These are phyloP conservation scores for Brenthis daphne DNA, from an alignment of 2,888 invertebrate genomes.

Conservation along the genomic window DNA sequence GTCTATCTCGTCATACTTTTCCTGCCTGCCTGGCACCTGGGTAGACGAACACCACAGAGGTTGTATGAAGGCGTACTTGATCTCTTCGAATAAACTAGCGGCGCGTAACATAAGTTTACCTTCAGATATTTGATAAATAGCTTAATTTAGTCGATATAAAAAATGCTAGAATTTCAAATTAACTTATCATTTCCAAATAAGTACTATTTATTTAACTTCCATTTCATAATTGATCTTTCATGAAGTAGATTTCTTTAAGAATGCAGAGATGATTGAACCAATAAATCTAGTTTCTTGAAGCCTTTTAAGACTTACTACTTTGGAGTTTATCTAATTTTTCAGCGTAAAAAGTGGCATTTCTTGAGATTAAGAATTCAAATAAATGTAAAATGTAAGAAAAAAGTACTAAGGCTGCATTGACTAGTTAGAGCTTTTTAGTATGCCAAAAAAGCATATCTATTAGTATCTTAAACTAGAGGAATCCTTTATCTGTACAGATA, in stretches of 20 bases:
- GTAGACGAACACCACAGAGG: too few species aligned
- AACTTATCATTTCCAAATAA: background rate
- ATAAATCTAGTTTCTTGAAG: constrained; percentile 22
- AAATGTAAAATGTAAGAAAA: constrained; percentile 4
- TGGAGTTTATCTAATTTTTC: constrained; percentile 18
- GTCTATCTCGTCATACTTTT: too few species aligned
- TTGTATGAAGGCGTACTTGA: too few species aligned
- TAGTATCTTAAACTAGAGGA: too few species aligned
- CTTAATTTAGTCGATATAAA: background rate
- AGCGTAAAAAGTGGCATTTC: constrained; percentile 14
- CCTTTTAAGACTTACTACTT: constrained; percentile 16
- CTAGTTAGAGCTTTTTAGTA: too few species aligned
- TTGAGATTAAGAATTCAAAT: constrained; percentile 19
- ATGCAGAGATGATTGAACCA: constrained; percentile 28
- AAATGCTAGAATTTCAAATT: background rate
- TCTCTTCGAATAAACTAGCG: too few species aligned
- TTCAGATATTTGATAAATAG: too few species aligned
- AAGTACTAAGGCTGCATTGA: too few species aligned
- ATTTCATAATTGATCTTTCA: constrained; percentile 14
- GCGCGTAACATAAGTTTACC: too few species aligned
- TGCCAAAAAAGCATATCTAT: too few species aligned
- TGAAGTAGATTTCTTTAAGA: constrained; percentile 23
- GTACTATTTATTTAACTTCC: background rate
- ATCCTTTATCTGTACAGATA: too few species aligned
- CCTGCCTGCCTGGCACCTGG: too few species aligned